Base-by-base conservation (phyloP, 92 coral and sea anemone genomes). In the Parazoanthus darwini region DNA sequence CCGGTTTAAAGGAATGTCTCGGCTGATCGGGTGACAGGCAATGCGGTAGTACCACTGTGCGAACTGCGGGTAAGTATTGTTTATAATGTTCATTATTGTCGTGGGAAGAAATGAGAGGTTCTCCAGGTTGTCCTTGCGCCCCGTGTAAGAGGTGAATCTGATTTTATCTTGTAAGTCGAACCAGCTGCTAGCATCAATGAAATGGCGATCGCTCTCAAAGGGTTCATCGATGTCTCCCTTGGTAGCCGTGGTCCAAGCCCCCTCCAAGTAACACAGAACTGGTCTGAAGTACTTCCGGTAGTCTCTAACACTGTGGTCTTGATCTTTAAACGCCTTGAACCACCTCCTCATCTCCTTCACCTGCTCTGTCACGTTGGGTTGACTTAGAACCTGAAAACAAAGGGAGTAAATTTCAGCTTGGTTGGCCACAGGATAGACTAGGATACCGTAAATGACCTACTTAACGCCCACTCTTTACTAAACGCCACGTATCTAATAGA, bases 61-160 rank as follows among this genome's bases (percentile, higher is more conserved):
- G 85, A 93, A 96, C 78, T 89, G 89, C 5, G 98, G 96, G 63
- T 86, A 88, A 4, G 98, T 94, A 22, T 82, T 91, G 56, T 94
- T 92, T 50, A 96, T 93, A 3, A 93, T 91, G 29, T 92, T 92
- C 81, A 96, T 94, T 89, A 96, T 96, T 8, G 96, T 91, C 0
- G 96, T 96, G 18, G 98, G 98, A 1, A 96, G 93, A 80, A 87
- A 96, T 33, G 98, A 91, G 81, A 94, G 93, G 91, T 96, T 96
- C 81, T 96, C 98, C 65, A 96, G 86, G 83, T 96, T 95, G 85
- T 96, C 98, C 88, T 96, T 96, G 6, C 98, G 90, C 25, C 98
- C 98, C 2, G 98, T 89, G 86, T 96, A 96, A 3, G 98, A 94
- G 35, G 98, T 96, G 89, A 96, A 96, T 65, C 98, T 94, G 63